These are phyloP conservation scores for Champsocephalus gunnari DNA, from an alignment of 2,797 vertebrate species.

Conservation along the genomic window DNA sequence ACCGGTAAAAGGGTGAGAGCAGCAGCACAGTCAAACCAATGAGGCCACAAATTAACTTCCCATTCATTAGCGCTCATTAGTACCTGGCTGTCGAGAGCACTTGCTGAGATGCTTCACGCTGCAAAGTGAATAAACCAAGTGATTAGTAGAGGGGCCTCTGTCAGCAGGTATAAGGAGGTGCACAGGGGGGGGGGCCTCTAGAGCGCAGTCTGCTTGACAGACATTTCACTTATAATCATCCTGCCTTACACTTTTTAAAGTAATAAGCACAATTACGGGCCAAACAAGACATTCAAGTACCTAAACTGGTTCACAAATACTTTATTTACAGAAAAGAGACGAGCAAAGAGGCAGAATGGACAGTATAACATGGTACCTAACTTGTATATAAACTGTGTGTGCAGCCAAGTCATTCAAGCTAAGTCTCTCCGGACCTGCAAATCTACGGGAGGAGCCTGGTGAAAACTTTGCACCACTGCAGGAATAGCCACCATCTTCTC, in stretches of 20 bases:
- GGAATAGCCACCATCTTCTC: no score
- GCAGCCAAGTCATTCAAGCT: neutral
- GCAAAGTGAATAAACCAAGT: conserved; percentile 64
- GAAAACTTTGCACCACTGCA: no score
- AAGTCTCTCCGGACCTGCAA: neutral
- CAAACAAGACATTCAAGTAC: neutral
- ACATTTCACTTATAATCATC: conserved; percentile 52
- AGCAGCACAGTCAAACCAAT: conserved; percentile 59
- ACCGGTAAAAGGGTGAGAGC: conserved; percentile 20
- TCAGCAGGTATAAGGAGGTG: conserved; percentile 47
- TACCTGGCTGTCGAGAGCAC: conserved; percentile 58
- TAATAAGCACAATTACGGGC: conserved; percentile 18
- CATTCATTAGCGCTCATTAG: conserved; percentile 76
- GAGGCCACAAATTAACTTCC: conserved; percentile 66
- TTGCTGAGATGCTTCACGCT: conserved; percentile 56
- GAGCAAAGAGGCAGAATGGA: neutral
- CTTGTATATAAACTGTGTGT: neutral
- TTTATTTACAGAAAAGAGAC: neutral
- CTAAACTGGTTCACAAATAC: neutral
- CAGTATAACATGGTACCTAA: neutral
- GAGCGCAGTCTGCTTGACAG: conserved; percentile 38
- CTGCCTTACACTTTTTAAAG: neutral
- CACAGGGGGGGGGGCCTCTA: conserved; percentile 30
- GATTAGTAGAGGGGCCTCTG: conserved; percentile 57
- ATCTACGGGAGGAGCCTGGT: no score